phyloP scores from a whole-genome alignment of 2,113 vertebrate species.

The Uropsilus gracilis region DNA sequence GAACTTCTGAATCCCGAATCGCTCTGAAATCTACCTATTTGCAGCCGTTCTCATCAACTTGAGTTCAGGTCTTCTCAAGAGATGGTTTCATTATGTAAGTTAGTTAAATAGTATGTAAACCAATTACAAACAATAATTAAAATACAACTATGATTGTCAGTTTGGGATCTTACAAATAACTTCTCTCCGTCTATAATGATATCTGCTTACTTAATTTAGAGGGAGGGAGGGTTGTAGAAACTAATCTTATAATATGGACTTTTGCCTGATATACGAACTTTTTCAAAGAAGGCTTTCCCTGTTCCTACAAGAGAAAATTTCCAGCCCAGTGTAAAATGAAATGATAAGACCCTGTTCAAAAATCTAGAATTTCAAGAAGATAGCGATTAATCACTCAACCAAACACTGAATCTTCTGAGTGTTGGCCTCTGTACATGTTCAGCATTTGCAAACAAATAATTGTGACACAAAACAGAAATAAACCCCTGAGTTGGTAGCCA shows the following conservation, averaged over 20 bases:
- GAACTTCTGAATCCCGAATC: neutral
- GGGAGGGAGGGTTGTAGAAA: neutral
- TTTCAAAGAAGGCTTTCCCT: neutral
- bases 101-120: neutral
- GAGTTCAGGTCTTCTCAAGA: neutral
- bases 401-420: neutral
- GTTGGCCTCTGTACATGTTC: rapidly evolving
- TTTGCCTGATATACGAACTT: neutral
- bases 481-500: neutral
- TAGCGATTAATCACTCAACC: neutral
- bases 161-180: neutral
- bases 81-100: neutral
- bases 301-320: neutral
- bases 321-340: neutral
- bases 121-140: neutral
- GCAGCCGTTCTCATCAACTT: neutral
- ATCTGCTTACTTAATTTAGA: neutral
- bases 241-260: neutral
- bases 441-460: too few species aligned
- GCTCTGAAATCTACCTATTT: neutral
- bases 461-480: too few species aligned
- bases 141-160: neutral
- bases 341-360: neutral
- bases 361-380: neutral
- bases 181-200: neutral